Percentiles rank a stretch among this genome's conserved stretches.
phyloP scores from a whole-genome alignment of 1,140 invertebrate genomes.

The Drosophila truncata region DNA sequence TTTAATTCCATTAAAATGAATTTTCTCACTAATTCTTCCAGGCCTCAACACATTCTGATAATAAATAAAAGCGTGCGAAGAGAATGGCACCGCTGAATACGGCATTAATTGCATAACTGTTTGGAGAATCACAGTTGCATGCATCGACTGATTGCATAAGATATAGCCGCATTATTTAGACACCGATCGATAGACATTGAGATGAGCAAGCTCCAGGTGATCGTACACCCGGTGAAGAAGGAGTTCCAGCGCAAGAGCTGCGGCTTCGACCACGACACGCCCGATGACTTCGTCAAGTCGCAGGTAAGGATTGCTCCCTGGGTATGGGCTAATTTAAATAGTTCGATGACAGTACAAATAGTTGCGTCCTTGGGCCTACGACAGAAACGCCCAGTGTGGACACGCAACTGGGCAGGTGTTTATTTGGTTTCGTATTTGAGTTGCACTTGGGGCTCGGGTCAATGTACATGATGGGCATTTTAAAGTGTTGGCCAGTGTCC shows the following conservation, averaged over 20 bases:
- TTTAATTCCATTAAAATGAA: not conserved
- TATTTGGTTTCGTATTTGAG: conserved; percentile 19
- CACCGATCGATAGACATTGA: conserved; percentile 5
- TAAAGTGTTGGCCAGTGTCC: conserved; percentile 15
- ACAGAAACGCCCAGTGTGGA: conserved; percentile 32
- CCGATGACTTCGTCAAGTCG: conserved; percentile 82
- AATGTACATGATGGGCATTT: conserved; percentile 50
- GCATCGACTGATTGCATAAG: conserved; percentile 21
- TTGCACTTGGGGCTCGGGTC: conserved; percentile 23
- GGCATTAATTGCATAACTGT: conserved; percentile 23
- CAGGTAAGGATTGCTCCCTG: conserved; percentile 63
- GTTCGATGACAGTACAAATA: conserved; percentile 33
- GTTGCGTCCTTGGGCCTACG: conserved; percentile 25
- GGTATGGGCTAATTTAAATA: conserved; percentile 17
- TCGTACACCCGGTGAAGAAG: conserved; percentile 78
- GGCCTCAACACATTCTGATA: not conserved
- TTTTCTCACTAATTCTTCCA: conserved; percentile 1
- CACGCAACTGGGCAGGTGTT: conserved; percentile 48
- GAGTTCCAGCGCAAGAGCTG: conserved; percentile 74
- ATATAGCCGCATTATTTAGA: not conserved
- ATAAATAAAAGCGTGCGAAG: not conserved
- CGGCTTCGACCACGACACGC: conserved; percentile 78
- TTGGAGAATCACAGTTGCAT: conserved; percentile 25
- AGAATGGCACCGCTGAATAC: conserved; percentile 30
- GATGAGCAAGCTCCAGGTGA: conserved; percentile 71